Evolutionary conservation across 2,888 invertebrate species (phyloP), one percentile per base, ranked within the genome.

Genomic region (Mermis nigrescens): DNA sequence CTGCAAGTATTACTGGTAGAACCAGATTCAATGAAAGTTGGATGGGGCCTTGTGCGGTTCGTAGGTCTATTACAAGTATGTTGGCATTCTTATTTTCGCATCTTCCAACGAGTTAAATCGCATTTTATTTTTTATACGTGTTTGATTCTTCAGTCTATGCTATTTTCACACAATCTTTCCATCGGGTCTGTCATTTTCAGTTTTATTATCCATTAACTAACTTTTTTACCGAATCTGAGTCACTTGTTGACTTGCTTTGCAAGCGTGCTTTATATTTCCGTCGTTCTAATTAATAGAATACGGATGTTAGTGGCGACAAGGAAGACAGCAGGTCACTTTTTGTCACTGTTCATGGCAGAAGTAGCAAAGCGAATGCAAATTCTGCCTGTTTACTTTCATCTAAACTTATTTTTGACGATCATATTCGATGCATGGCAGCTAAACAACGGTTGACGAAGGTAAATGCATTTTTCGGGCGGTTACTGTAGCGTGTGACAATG

Each of bases 401-500:
- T 12, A 89, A 86, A 75, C 94, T 98, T 75, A 82, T 94, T 62
- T 98, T 98, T 73, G 95, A 98, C 72, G 98, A 98, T 77, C 94
- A 95, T 72, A 98, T 98, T 66, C 80, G 95, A 31, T 95, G 94
- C 71, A 92, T 95, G 92, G 94, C 95, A 24, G 95, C 95, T 28
- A 95, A 94, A 70, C 95, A 95, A 74, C 86, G 85, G 31, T 66
- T 78, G 24, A 74, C 73, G 1, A 77, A 77, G 65, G 77, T 76
- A 48, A 46, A 26, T 31, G 19, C 29, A n/a, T 55, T 24, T 32
- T 58, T 12, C 24, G 7, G 24, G 12, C 32, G 57, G 31, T 15
- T 19, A 32, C 7, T 24, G n/a, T 55, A n/a, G 32, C 12, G 12
- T n/a, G 28, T 19, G 19, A 55, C 12, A 29, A 38, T 32, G 19